Percentiles rank a stretch among this genome's conserved stretches.
phyloP scores from a whole-genome alignment of 2,113 vertebrate genomes.

The Hippoglossus stenolepis region DNA sequence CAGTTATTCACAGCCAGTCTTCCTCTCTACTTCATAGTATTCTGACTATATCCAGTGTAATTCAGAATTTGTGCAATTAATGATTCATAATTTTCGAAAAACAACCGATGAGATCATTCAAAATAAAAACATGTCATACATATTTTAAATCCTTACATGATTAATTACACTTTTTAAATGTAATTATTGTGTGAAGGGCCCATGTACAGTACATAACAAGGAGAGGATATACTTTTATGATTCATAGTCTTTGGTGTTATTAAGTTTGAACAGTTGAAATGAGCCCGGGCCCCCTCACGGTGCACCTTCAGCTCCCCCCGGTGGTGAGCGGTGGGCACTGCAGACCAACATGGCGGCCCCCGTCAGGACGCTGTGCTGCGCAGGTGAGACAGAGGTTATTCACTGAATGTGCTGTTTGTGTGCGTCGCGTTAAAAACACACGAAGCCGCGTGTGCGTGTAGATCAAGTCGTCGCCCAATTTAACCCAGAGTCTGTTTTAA shows the following conservation, averaged over 20 bases:
- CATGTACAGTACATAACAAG: too few relatives aligned
- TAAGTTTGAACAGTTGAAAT: background rate
- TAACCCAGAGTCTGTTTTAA: background rate
- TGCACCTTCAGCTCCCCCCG: slow-evolving; percentile 41
- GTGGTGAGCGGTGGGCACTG: background rate
- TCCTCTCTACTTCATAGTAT: too few relatives aligned
- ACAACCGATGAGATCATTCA: too few relatives aligned
- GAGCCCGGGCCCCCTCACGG: background rate
- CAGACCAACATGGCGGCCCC: slow-evolving; percentile 80
- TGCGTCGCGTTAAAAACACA: accelerated
- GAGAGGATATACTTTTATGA: background rate
- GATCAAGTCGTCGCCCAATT: background rate
- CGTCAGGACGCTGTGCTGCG: slow-evolving; percentile 68
- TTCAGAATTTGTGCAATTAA: too few relatives aligned
- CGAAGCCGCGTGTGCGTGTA: accelerated
- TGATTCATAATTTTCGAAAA: too few relatives aligned
- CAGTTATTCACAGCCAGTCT: too few relatives aligned
- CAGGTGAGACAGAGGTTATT: slow-evolving; percentile 77
- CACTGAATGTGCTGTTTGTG: accelerated
- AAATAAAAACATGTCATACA: too few relatives aligned
- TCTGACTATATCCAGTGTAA: too few relatives aligned
- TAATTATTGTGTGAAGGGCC: too few relatives aligned
- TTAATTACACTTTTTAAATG: too few relatives aligned
- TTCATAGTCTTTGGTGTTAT: background rate
- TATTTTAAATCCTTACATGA: too few relatives aligned